phyloP scores from a whole-genome alignment of 2,797 vertebrate species.

The Crotalus adamanteus region DNA sequence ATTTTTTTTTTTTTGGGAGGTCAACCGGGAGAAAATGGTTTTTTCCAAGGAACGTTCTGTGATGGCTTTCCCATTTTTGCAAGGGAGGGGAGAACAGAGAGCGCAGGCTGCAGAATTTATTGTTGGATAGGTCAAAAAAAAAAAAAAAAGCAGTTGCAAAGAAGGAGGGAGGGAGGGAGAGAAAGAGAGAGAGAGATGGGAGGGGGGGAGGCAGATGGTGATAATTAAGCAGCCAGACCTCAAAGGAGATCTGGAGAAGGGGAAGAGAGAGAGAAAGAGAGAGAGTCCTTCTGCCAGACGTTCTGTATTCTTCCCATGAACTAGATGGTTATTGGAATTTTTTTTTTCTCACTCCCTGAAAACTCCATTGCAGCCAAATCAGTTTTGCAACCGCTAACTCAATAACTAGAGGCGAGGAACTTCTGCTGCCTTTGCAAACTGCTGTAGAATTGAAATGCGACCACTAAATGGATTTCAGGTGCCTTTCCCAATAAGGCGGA shows the following conservation, averaged over 20 bases:
- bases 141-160: slow-evolving; percentile 25
- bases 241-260: slow-evolving; percentile 35
- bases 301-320: slow-evolving; percentile 26
- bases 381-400: slow-evolving; percentile 45
- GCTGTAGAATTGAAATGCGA: slow-evolving; percentile 43
- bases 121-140: slow-evolving; percentile 41
- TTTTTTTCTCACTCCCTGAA: slow-evolving; percentile 26
- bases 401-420: slow-evolving; percentile 30
- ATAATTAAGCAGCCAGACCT: slow-evolving; percentile 60
- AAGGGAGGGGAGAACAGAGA: slow-evolving; percentile 44
- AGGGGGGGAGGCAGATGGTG: not conserved
- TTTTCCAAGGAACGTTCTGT: slow-evolving; percentile 67
- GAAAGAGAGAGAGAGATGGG: too few species aligned
- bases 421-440: slow-evolving; percentile 45
- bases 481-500: slow-evolving; percentile 15
- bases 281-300: not conserved
- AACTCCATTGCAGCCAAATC: slow-evolving; percentile 13
- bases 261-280: not conserved
- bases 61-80: slow-evolving; percentile 63
- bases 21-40: slow-evolving; percentile 65
- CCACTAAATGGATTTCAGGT: slow-evolving; percentile 40
- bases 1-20: slow-evolving; percentile 62
- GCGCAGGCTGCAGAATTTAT: slow-evolving; percentile 44
- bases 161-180: too few species aligned
- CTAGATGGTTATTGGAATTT: slow-evolving; percentile 36